A percentile compares a stretch with the other conserved stretches of the same genome.
Conservation (phyloP, 2,113 vertebrate species). For the Colistium nudipinnis region DNA sequence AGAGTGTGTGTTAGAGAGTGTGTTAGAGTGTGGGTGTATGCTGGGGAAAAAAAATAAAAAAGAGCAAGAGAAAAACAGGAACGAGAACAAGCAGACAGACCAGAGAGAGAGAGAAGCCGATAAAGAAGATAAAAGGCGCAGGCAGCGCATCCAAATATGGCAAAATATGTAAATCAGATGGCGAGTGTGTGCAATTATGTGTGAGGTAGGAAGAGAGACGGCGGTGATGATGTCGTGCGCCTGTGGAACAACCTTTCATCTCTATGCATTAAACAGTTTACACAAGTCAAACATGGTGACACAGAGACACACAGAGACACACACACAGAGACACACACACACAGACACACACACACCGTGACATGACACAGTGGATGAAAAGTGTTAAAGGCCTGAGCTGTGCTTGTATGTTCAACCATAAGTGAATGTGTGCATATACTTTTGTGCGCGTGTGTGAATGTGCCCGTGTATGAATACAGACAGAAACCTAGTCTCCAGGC, state of each 20-base stretch:
- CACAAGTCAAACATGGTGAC: slow-evolving; percentile 44
- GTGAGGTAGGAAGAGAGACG: slow-evolving; percentile 17
- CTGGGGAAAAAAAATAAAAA: background rate
- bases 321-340: background rate
- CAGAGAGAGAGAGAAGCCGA: slow-evolving; percentile 20
- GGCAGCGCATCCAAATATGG: slow-evolving; percentile 36
- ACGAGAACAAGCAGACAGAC: slow-evolving; percentile 44
- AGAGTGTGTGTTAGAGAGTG: background rate
- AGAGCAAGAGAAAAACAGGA: background rate
- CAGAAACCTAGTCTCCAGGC: slow-evolving; percentile 31
- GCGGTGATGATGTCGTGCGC: slow-evolving; percentile 24
- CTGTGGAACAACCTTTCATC: slow-evolving; percentile 61
- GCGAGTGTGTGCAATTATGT: slow-evolving; percentile 27
- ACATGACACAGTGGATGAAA: background rate
- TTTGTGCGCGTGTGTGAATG: background rate
- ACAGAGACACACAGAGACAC: background rate
- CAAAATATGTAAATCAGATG: slow-evolving; percentile 52
- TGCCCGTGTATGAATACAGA: slow-evolving; percentile 22
- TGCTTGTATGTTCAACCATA: slow-evolving; percentile 9
- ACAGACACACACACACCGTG: background rate
- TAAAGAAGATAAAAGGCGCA: slow-evolving; percentile 60
- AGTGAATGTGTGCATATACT: background rate
- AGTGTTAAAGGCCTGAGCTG: background rate
- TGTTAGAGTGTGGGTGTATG: background rate
- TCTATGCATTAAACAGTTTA: slow-evolving; percentile 63